Evolutionary conservation across 2,797 vertebrate species (phyloP).

Genomic region (Vultur gryphus): DNA sequence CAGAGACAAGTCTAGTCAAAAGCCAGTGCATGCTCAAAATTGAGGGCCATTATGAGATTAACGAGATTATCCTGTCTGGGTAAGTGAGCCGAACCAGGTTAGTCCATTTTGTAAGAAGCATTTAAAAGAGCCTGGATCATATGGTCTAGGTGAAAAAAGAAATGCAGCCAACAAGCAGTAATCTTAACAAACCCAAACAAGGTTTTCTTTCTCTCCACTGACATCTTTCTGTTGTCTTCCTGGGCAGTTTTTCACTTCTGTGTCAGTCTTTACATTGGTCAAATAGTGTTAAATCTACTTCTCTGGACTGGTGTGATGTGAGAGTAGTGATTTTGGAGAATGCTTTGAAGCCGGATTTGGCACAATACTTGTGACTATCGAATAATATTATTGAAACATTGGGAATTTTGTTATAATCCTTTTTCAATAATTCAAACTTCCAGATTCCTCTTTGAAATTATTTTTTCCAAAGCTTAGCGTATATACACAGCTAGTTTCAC

Average conservation of each 20-base stretch:
- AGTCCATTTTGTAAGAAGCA: background rate
- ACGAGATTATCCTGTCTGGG: slow-evolving; percentile 53
- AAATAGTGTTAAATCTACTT: background rate
- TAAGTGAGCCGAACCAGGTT: slow-evolving; percentile 31
- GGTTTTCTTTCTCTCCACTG: background rate
- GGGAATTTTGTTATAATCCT: background rate
- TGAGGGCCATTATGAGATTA: slow-evolving; percentile 46
- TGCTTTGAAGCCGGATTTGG: background rate
- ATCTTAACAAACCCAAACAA: background rate
- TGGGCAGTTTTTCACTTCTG: background rate
- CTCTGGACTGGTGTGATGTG: background rate
- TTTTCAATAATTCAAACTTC: background rate
- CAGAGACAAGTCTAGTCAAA: background rate
- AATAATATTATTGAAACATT: background rate
- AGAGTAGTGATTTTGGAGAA: background rate
- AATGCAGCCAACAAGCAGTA: background rate
- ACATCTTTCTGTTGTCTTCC: background rate
- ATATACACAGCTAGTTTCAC: background rate
- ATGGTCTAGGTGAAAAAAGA: background rate
- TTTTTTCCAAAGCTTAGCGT: background rate
- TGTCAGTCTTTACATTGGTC: background rate
- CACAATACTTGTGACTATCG: background rate
- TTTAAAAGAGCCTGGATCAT: background rate
- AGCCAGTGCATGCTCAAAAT: background rate
- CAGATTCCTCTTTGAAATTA: background rate